Conservation (phyloP, 2,888 invertebrate genomes). For the Conomelus anceps region DNA sequence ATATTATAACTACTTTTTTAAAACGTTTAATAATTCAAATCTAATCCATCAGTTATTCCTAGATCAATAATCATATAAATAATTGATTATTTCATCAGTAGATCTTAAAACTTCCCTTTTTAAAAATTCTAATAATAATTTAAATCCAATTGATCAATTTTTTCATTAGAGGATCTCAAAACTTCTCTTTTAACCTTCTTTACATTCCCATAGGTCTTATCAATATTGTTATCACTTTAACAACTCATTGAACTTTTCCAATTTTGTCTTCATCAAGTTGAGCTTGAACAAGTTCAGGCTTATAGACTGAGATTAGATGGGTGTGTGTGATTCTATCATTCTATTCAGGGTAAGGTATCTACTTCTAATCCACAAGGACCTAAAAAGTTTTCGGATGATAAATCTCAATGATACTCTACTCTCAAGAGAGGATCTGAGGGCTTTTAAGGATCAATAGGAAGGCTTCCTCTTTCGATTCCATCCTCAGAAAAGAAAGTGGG, state of each 20-base stretch:
- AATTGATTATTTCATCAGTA: too few species aligned
- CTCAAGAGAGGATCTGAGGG: background rate
- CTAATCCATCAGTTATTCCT: too few species aligned
- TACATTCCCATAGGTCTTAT: background rate
- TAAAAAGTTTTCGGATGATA: background rate
- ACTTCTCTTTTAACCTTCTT: background rate
- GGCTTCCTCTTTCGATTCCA: background rate
- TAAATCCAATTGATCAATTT: too few species aligned
- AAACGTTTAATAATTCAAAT: too few species aligned
- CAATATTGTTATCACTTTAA: background rate
- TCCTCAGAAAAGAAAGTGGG: background rate
- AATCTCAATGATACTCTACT: background rate
- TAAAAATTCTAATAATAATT: too few species aligned
- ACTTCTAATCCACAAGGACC: background rate
- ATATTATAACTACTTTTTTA: too few species aligned
- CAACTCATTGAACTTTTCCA: background rate
- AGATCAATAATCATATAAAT: too few species aligned
- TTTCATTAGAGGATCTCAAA: too few species aligned
- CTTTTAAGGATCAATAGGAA: too few species aligned
- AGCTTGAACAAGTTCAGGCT: background rate
- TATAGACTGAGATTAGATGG: too few species aligned
- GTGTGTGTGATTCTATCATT: too few species aligned
- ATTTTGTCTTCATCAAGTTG: background rate
- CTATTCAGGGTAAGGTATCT: background rate
- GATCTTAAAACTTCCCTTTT: too few species aligned